phyloP scores from a whole-genome alignment of 2,888 invertebrate genomes.

The Epistrophella euchroma region DNA sequence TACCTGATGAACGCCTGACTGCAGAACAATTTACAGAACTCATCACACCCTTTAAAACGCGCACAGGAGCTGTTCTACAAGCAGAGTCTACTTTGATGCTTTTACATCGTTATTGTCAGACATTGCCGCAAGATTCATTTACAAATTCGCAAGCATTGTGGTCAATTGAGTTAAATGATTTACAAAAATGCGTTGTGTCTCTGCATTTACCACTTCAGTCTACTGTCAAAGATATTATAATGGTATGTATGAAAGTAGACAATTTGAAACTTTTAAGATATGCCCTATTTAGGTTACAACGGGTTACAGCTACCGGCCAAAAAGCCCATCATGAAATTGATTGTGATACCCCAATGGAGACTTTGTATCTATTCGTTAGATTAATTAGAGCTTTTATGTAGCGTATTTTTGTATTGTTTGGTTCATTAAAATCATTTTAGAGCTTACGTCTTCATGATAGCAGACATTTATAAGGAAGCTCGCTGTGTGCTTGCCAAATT shows the following conservation, averaged over 20 bases:
- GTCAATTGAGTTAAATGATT: constrained; percentile 77
- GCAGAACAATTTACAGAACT: constrained; percentile 85
- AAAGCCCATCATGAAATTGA: too few species aligned
- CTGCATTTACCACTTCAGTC: constrained; percentile 92
- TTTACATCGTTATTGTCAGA: constrained; percentile 91
- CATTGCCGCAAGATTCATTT: constrained; percentile 91
- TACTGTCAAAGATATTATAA: constrained; percentile 88
- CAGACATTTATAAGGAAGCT: too few species aligned
- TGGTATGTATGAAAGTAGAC: constrained; percentile 85
- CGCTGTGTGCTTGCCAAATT: too few species aligned
- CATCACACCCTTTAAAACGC: constrained; percentile 78
- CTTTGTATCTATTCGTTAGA: too few species aligned
- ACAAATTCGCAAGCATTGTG: constrained; percentile 84
- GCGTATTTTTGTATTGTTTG: too few species aligned
- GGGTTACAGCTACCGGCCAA: too few species aligned
- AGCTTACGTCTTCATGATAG: too few species aligned
- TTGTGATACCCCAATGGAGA: too few species aligned
- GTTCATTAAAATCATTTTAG: too few species aligned
- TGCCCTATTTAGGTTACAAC: too few species aligned
- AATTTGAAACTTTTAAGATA: neutral
- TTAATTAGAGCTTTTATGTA: too few species aligned
- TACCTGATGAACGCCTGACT: constrained; percentile 85
- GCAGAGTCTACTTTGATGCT: constrained; percentile 82
- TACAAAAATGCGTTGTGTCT: constrained; percentile 79
- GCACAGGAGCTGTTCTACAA: constrained; percentile 79